phyloP scores from a whole-genome alignment of 2,888 invertebrate genomes.

The Steinernema hermaphroditum region DNA sequence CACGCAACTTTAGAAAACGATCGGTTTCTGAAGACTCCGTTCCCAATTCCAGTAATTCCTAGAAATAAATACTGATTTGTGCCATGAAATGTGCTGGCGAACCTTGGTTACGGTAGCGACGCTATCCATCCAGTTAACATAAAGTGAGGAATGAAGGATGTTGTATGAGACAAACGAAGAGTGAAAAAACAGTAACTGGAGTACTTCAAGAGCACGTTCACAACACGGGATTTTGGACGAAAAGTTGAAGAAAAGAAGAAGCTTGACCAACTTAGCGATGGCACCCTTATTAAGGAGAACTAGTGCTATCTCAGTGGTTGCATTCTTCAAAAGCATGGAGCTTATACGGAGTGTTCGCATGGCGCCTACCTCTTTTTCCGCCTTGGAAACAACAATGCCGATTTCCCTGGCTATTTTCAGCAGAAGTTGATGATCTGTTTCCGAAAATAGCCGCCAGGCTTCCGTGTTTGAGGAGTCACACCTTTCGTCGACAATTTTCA shows the following conservation, averaged over 20 bases:
- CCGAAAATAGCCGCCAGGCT: not conserved
- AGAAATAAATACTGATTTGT: not conserved
- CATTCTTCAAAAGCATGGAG: no score
- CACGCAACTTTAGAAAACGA: not conserved
- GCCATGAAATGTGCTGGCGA: not conserved
- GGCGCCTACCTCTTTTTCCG: not conserved
- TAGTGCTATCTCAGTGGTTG: not conserved
- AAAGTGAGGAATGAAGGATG: not conserved
- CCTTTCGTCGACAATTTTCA: not conserved
- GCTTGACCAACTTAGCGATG: not conserved
- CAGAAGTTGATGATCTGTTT: not conserved
- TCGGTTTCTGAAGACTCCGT: not conserved
- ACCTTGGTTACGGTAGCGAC: not conserved
- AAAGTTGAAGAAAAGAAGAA: not conserved
- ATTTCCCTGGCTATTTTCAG: not conserved
- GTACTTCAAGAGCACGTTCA: not conserved
- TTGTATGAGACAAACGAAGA: not conserved
- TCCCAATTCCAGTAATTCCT: not conserved
- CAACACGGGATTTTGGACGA: not conserved
- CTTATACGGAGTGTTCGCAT: no score
- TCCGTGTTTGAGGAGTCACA: not conserved
- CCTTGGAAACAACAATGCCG: not conserved
- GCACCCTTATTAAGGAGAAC: not conserved
- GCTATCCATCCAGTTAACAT: not conserved
- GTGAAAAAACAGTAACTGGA: not conserved